Base-by-base conservation (phyloP, 2,797 vertebrate species). In the Danio aesculapii region DNA sequence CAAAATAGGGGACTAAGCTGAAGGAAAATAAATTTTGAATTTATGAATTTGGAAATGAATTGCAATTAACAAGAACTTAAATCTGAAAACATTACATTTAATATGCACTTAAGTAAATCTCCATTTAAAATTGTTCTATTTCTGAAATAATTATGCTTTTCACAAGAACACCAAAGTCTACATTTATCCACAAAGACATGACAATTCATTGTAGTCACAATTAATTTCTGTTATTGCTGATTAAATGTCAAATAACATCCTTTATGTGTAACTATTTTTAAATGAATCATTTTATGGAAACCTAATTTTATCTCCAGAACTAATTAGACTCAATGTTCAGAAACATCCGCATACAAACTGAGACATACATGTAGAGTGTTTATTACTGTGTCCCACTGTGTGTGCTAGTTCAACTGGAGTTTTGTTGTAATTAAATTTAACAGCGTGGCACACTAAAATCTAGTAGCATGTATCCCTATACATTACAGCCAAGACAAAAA, bases 381-480 rank as follows among this genome's bases (percentile, higher is more conserved):
- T 49, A 59, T n/a, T 6, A 3, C 17, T 62, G 12, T 75, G 5
- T 9, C 16, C 58, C 2, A 0, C 6, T 50, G 14, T 62, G 46
- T 61, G 12, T 44, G 17, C 12, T 10, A 21, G 53, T 74, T 59
- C 30, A 46, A 46, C 10, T n/a, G 11, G 19, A 61, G 8, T 30
- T 58, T 9, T 30, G 43, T 46, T 74, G 59, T 74, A 59, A 73
- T 59, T 58, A 74, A 47, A 17, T 46, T 74, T 47, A 30, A 43
- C 52, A 30, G 16, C 44, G 8, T 55, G 41, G n/a, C 44, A 43
- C 71, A 61, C 57, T 73, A 47, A 61, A 46, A 39, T 61, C 61
- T 61, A 47, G 17, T 49, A 47, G 44, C 0, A 14, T 62, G 57
- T 50, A 62, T 50, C 16, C 12, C 39, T 17, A 11, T 16, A 64